Conservation (phyloP, 2,797 vertebrate species). For the Centroberyx gerrardi region DNA sequence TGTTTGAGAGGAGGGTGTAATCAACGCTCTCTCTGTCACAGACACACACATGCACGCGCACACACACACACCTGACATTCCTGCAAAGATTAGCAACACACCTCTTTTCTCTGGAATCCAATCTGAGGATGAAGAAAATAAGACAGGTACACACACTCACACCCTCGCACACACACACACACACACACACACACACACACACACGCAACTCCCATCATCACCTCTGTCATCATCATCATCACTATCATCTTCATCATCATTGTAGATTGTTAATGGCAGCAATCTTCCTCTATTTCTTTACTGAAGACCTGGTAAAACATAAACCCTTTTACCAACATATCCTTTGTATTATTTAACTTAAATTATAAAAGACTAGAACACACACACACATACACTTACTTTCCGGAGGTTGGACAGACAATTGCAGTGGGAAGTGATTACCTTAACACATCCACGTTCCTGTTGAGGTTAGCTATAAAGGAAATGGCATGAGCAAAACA, state of each 20-base stretch:
- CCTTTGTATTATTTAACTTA: no score
- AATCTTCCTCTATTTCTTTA: slow-evolving; percentile 61
- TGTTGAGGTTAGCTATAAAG: slow-evolving; percentile 5
- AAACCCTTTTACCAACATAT: slow-evolving; percentile 21
- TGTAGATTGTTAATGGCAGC: slow-evolving; percentile 52
- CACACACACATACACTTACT: slow-evolving; percentile 2
- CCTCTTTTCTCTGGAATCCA: slow-evolving; percentile 80
- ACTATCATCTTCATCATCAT: slow-evolving; percentile 54
- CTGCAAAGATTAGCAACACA: slow-evolving; percentile 86
- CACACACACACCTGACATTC: slow-evolving; percentile 84
- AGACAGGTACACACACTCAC: slow-evolving; percentile 56
- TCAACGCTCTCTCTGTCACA: slow-evolving; percentile 71
- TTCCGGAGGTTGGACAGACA: not conserved
- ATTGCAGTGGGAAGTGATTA: slow-evolving; percentile 17
- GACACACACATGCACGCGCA: slow-evolving; percentile 33
- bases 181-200: slow-evolving; percentile 33
- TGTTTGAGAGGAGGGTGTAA: slow-evolving; percentile 82
- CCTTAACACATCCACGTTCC: slow-evolving; percentile 1
- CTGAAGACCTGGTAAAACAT: slow-evolving; percentile 45
- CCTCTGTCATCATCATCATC: slow-evolving; percentile 65
- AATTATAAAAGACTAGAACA: not conserved
- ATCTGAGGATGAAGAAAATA: slow-evolving; percentile 72
- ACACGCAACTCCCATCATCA: slow-evolving; percentile 72
- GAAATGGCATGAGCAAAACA: slow-evolving; percentile 3
- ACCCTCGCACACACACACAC: slow-evolving; percentile 42